Conservation (phyloP, 1,140 invertebrate genomes). For the Aphaenogaster rudis region DNA sequence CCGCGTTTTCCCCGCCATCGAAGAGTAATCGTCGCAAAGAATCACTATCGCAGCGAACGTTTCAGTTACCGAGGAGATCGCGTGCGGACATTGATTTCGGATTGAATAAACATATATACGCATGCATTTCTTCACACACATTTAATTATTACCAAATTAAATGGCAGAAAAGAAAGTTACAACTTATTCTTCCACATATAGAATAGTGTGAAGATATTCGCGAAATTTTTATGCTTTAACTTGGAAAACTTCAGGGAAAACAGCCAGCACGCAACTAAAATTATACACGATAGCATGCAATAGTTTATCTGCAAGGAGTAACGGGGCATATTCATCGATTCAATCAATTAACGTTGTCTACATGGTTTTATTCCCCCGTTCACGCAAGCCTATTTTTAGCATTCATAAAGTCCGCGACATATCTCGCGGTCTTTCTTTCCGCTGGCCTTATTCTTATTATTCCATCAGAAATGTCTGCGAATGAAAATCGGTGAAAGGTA, state of each 20-base stretch:
- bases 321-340: neutral
- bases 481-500: conserved; percentile 80
- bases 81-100: conserved; percentile 26
- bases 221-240: neutral
- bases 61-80: conserved; percentile 42
- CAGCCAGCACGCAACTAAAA: neutral
- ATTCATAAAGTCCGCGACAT: conserved; percentile 5
- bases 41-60: conserved; percentile 19
- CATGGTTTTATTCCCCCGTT: neutral
- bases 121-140: neutral
- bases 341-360: conserved; percentile 2
- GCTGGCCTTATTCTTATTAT: conserved; percentile 79
- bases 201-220: neutral
- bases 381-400: conserved; percentile 7
- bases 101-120: conserved; percentile 31
- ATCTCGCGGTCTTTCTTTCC: conserved; percentile 65
- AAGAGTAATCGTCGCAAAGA: conserved; percentile 62
- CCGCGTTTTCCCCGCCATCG: conserved; percentile 39
- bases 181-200: neutral
- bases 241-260: neutral
- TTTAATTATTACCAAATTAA: neutral
- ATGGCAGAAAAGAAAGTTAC: neutral
- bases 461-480: conserved; percentile 76
- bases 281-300: neutral
- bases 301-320: conserved; percentile 2